Evolutionary conservation across 2,797 vertebrate species (phyloP).

Genomic region (Enteromius afrohamiltoni): DNA sequence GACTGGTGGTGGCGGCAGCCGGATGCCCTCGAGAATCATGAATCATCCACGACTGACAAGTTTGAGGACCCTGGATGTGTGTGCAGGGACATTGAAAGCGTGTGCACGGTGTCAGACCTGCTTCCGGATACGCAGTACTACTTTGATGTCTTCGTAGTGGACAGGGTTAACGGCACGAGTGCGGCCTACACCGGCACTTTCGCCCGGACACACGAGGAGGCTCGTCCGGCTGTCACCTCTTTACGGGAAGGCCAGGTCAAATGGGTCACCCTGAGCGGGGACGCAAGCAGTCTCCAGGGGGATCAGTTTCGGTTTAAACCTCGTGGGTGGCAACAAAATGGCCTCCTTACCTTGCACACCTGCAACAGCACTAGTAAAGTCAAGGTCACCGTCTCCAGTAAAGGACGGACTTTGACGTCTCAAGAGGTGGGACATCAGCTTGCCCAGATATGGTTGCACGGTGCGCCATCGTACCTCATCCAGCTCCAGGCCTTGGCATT

Average conservation of each 20-base stretch:
- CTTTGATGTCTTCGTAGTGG: slow-evolving; percentile 88
- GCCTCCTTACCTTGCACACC: slow-evolving; percentile 85
- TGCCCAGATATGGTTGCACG: slow-evolving; percentile 84
- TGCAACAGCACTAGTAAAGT: slow-evolving; percentile 77
- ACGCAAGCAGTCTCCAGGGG: slow-evolving; percentile 17
- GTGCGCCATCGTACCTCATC: slow-evolving; percentile 80
- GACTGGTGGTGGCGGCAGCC: slow-evolving; percentile 80
- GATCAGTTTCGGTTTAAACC: slow-evolving; percentile 81
- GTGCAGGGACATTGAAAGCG: slow-evolving; percentile 83
- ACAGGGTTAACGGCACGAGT: slow-evolving; percentile 82
- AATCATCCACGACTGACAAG: slow-evolving; percentile 59
- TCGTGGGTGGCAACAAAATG: slow-evolving; percentile 81
- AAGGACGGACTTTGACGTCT: slow-evolving; percentile 75
- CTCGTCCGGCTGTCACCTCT: slow-evolving; percentile 71
- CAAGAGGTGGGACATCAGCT: slow-evolving; percentile 79
- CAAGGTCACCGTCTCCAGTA: slow-evolving; percentile 78
- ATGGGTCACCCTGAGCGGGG: slow-evolving; percentile 76
- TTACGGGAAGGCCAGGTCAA: slow-evolving; percentile 85
- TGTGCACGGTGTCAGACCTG: slow-evolving; percentile 84
- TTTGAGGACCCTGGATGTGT: slow-evolving; percentile 76
- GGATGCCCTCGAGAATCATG: slow-evolving; percentile 64
- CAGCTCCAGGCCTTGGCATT: slow-evolving; percentile 71
- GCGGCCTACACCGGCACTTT: slow-evolving; percentile 81
- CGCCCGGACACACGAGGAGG: slow-evolving; percentile 83
- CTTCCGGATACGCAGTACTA: slow-evolving; percentile 85